Percentiles rank a stretch among this genome's conserved stretches.
Evolutionary conservation across 2,888 invertebrate genomes (phyloP).

Genomic region (Nephrocerus scutellatus): DNA sequence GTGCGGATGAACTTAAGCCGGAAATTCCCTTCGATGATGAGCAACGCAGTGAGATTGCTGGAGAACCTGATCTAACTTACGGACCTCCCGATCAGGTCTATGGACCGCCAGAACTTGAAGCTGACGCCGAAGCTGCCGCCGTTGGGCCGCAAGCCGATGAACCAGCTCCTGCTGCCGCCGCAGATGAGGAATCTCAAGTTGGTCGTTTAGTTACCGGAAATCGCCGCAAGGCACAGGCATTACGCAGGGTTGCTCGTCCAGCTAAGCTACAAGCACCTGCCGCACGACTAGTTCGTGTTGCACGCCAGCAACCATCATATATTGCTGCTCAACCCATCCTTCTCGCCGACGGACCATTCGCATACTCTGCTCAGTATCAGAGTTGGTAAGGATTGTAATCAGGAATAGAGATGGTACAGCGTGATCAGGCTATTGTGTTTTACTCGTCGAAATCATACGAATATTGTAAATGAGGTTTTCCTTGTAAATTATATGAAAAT

Average conservation of each 20-base stretch:
- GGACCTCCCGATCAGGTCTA: constrained; percentile 17
- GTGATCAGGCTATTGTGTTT: too few species aligned
- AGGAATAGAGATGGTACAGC: too few species aligned
- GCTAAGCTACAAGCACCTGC: constrained; percentile 24
- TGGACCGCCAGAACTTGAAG: constrained; percentile 14
- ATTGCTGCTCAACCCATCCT: constrained; percentile 16
- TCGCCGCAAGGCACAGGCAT: constrained; percentile 11
- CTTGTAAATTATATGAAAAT: neutral
- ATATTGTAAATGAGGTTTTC: too few species aligned
- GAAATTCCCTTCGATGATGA: constrained; percentile 38
- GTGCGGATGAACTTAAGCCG: constrained; percentile 38
- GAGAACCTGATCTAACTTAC: constrained; percentile 21
- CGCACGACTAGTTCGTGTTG: constrained; percentile 2
- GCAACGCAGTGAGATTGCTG: constrained; percentile 10
- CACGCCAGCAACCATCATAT: constrained; percentile 11
- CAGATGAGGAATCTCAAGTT: constrained; percentile 6
- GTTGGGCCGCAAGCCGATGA: neutral
- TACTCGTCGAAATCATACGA: too few species aligned
- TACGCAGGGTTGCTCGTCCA: constrained; percentile 19
- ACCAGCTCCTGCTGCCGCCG: neutral
- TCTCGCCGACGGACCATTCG: constrained; percentile 12
- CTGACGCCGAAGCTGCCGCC: constrained; percentile 2
- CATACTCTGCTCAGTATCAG: neutral
- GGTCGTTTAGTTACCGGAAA: constrained; percentile 22
- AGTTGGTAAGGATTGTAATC: neutral